Evolutionary conservation across 2,797 vertebrate species (phyloP).

Genomic region (Odontamblyopus rebecca): DNA sequence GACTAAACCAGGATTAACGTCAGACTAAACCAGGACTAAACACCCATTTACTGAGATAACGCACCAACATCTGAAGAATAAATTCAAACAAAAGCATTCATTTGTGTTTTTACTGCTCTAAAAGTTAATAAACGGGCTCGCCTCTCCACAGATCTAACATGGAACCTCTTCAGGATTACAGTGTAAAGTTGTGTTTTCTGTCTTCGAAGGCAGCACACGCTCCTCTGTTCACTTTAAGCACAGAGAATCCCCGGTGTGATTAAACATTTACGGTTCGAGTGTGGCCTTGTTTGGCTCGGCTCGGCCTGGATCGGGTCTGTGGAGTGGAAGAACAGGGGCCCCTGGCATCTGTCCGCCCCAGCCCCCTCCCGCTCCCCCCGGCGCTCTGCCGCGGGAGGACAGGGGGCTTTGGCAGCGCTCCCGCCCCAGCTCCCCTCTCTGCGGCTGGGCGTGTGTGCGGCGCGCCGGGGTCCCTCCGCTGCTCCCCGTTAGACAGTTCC

Average conservation of each 20-base stretch:
- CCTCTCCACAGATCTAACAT: too few species aligned
- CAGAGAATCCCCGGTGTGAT: not conserved
- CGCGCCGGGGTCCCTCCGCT: slow-evolving; percentile 5
- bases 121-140: too few species aligned
- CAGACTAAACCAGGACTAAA: too few species aligned
- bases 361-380: not conserved
- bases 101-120: too few species aligned
- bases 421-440: not conserved
- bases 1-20: too few species aligned
- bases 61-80: too few species aligned
- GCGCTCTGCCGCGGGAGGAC: slow-evolving; percentile 33
- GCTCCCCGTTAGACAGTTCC: not conserved
- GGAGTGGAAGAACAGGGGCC: slow-evolving; percentile 66
- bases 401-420: slow-evolving; percentile 67
- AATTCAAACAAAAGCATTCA: too few species aligned
- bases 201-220: too few species aligned
- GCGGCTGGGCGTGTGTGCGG: slow-evolving; percentile 59
- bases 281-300: slow-evolving; percentile 41
- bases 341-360: slow-evolving; percentile 65
- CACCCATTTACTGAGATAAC: too few species aligned
- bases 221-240: not conserved
- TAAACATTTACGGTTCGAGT: not conserved
- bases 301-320: slow-evolving; percentile 38
- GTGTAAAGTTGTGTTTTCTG: too few species aligned
- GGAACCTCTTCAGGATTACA: too few species aligned